Conservation (phyloP, 2,888 invertebrate genomes). For the Stomorhina lunata region DNA sequence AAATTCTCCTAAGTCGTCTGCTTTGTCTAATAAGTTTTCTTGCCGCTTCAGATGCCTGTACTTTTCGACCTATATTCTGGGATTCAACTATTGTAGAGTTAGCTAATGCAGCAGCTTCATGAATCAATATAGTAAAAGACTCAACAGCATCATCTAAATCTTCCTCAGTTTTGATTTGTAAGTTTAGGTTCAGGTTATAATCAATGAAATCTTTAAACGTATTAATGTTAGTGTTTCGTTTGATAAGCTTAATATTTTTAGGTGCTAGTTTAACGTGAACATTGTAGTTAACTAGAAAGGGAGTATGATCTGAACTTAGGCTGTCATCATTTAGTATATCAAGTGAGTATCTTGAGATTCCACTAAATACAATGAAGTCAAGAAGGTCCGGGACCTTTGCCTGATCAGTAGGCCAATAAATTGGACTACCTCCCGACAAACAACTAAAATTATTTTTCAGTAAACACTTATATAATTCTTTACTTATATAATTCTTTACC, state of each 20-base stretch:
- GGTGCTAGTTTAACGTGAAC: not conserved
- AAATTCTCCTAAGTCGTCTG: not conserved
- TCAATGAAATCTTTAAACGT: not conserved
- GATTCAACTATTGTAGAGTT: not conserved
- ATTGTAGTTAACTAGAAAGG: conserved; percentile 8
- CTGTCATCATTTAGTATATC: conserved; percentile 6
- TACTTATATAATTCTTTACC: too few relatives aligned
- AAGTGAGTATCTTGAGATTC: not conserved
- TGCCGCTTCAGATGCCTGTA: not conserved
- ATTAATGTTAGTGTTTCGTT: not conserved
- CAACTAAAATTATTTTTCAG: not conserved
- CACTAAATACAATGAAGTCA: too few relatives aligned
- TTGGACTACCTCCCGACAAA: not conserved
- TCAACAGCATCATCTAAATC: conserved; percentile 8
- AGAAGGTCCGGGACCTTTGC: too few relatives aligned
- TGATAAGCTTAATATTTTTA: conserved; percentile 7
- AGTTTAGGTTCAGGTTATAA: not conserved
- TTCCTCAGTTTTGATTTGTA: not conserved
- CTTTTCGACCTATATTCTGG: not conserved
- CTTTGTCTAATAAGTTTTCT: not conserved
- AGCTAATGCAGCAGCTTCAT: conserved; percentile 12
- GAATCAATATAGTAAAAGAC: conserved; percentile 15
- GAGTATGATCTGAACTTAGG: conserved; percentile 6
- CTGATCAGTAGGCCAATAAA: not conserved
- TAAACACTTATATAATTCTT: not conserved